phyloP scores from a whole-genome alignment of 2,888 invertebrate species.

The Phasia obesa region DNA sequence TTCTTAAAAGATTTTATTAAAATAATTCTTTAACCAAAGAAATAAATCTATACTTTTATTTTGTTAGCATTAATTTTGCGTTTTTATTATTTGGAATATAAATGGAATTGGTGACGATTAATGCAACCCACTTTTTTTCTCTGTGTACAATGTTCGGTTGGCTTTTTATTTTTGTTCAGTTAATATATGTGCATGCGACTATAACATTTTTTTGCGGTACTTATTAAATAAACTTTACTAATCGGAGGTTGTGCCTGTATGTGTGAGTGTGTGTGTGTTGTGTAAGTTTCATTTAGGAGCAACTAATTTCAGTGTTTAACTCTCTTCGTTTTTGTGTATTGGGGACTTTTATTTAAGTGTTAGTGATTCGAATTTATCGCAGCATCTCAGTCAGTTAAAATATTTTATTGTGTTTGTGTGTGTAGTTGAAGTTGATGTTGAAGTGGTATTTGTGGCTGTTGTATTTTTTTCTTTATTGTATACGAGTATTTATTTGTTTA shows the following conservation, averaged over 20 bases:
- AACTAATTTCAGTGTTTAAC: constrained; percentile 19
- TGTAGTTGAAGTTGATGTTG: constrained; percentile 10
- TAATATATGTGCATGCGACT: neutral
- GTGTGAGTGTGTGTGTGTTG: constrained; percentile 28
- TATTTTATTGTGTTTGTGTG: constrained; percentile 4
- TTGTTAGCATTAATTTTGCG: too few relatives aligned
- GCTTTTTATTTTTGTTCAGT: constrained; percentile 29
- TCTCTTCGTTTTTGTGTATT: constrained; percentile 30
- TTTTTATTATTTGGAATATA: too few relatives aligned
- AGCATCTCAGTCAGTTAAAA: constrained; percentile 55
- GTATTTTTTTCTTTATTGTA: neutral
- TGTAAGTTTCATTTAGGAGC: constrained; percentile 18
- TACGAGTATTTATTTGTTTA: constrained; percentile 13
- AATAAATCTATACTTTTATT: too few relatives aligned
- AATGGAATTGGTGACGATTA: too few relatives aligned
- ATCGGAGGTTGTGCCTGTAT: constrained; percentile 12
- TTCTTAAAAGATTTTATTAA: too few relatives aligned
- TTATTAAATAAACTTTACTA: constrained; percentile 49
- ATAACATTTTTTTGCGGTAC: constrained; percentile 7
- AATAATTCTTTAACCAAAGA: too few relatives aligned
- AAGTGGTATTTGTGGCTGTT: constrained; percentile 17
- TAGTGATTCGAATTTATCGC: constrained; percentile 27
- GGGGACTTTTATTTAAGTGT: constrained; percentile 2
- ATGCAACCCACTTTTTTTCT: too few relatives aligned
- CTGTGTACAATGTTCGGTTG: constrained; percentile 14